Base-by-base conservation (phyloP, 2,113 vertebrate genomes). In the Leptocoma aspasia region DNA sequence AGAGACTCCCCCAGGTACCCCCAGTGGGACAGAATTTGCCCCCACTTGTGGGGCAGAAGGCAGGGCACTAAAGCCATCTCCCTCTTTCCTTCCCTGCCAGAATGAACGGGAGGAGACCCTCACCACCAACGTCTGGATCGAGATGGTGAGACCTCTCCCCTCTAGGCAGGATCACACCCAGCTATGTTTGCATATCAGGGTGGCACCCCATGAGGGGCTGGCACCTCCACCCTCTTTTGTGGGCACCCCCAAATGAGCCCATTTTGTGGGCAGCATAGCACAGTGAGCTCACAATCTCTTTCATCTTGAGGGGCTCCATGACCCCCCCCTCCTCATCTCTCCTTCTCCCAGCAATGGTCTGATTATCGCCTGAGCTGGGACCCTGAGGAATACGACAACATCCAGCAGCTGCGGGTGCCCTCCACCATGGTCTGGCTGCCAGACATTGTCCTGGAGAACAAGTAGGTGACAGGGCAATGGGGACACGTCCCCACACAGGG, bases 71-170 rank as follows among this genome's bases (percentile, higher is more conserved):
- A 87, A 59, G 21, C 17, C 1, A 2, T 33, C 10, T 59, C 9
- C 24, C 9, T 42, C 21, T 41, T 69, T 56, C 15, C 31, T 57
- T 79, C 18, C 17, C 42, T 94, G 53, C 42, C 85, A 99, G 99
- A 99, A 99, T 4, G 99, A 99, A 93, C 98, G 98, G 79, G 99
- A 99, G 85, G 99, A 99, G 91, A 98, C 98, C 18, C 98, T 99
- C 83, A 99, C 98, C 7, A 99, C 99, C 79, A 99, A 98, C 0
- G 99, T 99, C 57, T 99, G 99, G 99, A 98, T 99, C 7, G 99
- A 99, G 96, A 98, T 99, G 98, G 99, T 99, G 98, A 99, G 98
- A 78, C 8, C 41, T 7, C 35, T 42, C 4, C 22, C 10, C 8
- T 21, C n/a, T 22, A 45, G n/a, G 31, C 76, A 78, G 66, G 26